Conservation (phyloP, 2,113 vertebrate species). For the Phyllopteryx taeniolatus region DNA sequence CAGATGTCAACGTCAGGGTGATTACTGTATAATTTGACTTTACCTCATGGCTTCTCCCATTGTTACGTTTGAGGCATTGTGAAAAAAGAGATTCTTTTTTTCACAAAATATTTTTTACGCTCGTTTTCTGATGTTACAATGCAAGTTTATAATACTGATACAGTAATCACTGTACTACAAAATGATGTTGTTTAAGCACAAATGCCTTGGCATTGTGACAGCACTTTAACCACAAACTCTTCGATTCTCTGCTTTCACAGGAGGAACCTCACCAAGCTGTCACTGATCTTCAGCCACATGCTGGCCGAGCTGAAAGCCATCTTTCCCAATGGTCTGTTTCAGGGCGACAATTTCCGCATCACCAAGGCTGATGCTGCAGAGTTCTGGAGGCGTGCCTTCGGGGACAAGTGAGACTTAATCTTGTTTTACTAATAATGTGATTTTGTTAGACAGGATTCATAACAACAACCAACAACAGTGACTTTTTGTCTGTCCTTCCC, state of each 20-base stretch:
- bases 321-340: conserved; percentile 93
- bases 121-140: background rate
- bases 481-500: background rate
- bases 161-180: background rate
- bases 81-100: background rate
- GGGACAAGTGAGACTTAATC: conserved; percentile 86
- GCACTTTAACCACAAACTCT: background rate
- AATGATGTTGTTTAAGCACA: background rate
- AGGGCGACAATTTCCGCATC: conserved; percentile 96
- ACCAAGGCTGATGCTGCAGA: conserved; percentile 98
- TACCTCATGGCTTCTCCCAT: background rate
- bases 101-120: background rate
- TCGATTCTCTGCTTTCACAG: conserved; percentile 60
- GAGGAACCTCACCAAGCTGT: conserved; percentile 93
- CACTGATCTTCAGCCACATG: conserved; percentile 99
- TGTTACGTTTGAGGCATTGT: background rate
- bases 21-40: background rate
- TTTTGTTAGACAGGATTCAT: conserved; percentile 4
- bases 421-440: background rate
- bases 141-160: background rate
- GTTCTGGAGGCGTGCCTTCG: conserved; percentile 96
- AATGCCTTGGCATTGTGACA: background rate
- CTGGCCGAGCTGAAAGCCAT: conserved; percentile 97
- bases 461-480: background rate
- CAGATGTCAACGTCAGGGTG: background rate